phyloP scores from a whole-genome alignment of 2,888 invertebrate species.

The Lycia hirtaria region DNA sequence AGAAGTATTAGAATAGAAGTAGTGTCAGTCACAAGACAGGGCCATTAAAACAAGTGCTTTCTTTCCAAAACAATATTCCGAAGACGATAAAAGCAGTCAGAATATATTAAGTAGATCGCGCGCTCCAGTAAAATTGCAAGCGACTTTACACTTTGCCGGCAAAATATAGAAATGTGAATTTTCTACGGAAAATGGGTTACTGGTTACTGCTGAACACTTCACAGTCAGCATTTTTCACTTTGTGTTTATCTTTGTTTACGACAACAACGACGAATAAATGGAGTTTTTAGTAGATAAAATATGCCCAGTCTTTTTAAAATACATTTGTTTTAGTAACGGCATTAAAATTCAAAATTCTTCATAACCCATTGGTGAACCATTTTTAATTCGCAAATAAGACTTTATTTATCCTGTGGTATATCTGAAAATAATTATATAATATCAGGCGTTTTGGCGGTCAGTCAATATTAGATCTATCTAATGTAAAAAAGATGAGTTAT shows the following conservation, averaged over 20 bases:
- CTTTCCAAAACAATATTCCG: conserved; percentile 24
- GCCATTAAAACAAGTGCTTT: conserved; percentile 17
- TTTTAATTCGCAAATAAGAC: no score
- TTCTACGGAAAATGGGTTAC: conserved; percentile 17
- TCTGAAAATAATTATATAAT: no score
- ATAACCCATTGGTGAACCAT: no score
- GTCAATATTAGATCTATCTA: no score
- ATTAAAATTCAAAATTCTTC: no score
- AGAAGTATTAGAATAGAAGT: not conserved
- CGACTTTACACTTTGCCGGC: conserved; percentile 21
- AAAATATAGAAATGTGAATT: conserved; percentile 18
- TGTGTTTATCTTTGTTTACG: conserved; percentile 9
- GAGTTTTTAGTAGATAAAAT: not conserved
- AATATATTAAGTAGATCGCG: conserved; percentile 22
- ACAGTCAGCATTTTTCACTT: conserved; percentile 5
- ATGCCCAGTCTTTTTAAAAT: not conserved
- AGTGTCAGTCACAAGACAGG: conserved; percentile 3
- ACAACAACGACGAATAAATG: not conserved
- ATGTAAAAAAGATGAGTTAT: no score
- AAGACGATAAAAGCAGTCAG: conserved; percentile 28
- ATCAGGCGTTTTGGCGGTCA: no score
- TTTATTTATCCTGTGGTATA: no score
- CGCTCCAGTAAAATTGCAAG: conserved; percentile 19
- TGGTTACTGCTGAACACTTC: conserved; percentile 8
- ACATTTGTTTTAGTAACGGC: not conserved